Percentiles rank a stretch among this genome's conserved stretches.
Evolutionary conservation across 2,113 vertebrate genomes (phyloP).

Genomic region (Xiphophorus hellerii): DNA sequence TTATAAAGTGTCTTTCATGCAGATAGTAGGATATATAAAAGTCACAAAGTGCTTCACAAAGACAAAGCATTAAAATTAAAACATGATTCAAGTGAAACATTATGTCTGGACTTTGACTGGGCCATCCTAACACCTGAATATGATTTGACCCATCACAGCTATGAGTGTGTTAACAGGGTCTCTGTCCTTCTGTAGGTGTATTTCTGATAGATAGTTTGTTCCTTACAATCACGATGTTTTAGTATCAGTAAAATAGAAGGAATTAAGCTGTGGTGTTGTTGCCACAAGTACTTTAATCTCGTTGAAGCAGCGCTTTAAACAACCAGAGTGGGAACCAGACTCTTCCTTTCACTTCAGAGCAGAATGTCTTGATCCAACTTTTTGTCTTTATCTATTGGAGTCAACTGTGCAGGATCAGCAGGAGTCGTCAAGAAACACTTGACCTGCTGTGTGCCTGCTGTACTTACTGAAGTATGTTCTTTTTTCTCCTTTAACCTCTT

Average conservation of each 20-base stretch:
- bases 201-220: background rate
- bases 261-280: background rate
- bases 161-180: no score
- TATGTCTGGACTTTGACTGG: no score
- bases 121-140: no score
- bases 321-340: background rate
- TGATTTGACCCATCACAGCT: no score
- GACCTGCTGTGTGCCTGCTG: background rate
- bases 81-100: no score
- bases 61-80: no score
- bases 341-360: constrained; percentile 20
- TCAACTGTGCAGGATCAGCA: constrained; percentile 4
- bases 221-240: background rate
- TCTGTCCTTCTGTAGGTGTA: background rate
- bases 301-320: background rate
- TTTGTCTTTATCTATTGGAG: background rate
- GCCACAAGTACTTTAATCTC: background rate
- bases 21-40: no score
- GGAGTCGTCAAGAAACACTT: constrained; percentile 7
- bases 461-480: background rate
- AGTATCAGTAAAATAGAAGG: background rate
- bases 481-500: background rate
- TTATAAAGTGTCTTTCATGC: no score
- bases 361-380: constrained; percentile 15
- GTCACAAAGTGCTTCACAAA: no score